These are phyloP conservation scores for Laupala kohalensis DNA, from an alignment of 1,140 invertebrate genomes.

Conservation along the genomic window DNA sequence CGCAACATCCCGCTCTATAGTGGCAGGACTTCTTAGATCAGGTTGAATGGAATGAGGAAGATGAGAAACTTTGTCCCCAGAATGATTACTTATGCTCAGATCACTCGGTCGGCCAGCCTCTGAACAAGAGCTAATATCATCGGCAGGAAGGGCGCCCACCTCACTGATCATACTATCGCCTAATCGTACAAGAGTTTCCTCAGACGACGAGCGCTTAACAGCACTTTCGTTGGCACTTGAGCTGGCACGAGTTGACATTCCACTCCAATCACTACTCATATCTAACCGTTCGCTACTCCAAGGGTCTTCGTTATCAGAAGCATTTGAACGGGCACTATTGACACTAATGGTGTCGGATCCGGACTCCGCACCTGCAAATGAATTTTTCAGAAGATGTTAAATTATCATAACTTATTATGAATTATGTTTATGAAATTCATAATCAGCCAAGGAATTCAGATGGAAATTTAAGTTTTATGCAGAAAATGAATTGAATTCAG, in stretches of 20 bases:
- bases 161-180: constrained; percentile 18
- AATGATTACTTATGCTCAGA: not conserved
- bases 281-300: constrained; percentile 12
- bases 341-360: constrained; percentile 19
- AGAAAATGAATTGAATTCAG: no score
- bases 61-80: not conserved
- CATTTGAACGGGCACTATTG: constrained; percentile 10
- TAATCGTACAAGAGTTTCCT: constrained; percentile 13
- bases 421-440: no score
- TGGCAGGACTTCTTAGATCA: constrained; percentile 33
- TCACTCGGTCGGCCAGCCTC: not conserved
- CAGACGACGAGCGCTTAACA: not conserved
- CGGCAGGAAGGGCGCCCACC: constrained; percentile 3
- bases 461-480: no score
- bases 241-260: not conserved
- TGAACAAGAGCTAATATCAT: not conserved
- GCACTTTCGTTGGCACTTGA: not conserved
- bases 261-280: constrained; percentile 11
- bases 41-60: constrained; percentile 14
- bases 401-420: no score
- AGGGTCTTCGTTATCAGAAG: constrained; percentile 11
- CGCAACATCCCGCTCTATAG: constrained; percentile 36
- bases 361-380: constrained; percentile 9
- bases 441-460: no score
- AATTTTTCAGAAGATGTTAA: no score